Evolutionary conservation across 2,888 invertebrate genomes (phyloP).

Genomic region (Campoletis raptor): DNA sequence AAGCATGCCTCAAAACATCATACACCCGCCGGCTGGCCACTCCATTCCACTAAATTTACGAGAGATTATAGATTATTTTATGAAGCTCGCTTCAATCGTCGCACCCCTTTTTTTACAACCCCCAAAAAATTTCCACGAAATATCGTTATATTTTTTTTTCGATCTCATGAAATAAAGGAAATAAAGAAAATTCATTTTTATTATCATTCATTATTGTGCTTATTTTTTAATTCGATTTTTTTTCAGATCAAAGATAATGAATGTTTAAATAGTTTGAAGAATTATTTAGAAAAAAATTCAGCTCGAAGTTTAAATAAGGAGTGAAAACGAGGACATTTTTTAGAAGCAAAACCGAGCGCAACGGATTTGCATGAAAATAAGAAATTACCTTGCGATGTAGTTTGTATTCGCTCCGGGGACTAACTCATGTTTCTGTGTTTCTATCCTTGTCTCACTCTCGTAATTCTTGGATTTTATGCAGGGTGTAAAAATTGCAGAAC

Average conservation of each 20-base stretch:
- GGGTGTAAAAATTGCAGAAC: conserved; percentile 42
- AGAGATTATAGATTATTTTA: conserved; percentile 57
- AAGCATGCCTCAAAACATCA: neutral
- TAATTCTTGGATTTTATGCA: conserved; percentile 7
- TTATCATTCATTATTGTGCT: neutral
- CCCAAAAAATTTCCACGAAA: conserved; percentile 8
- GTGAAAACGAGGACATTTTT: conserved; percentile 48
- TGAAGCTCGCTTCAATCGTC: conserved; percentile 41
- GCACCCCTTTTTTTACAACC: conserved; percentile 50
- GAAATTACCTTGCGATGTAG: conserved; percentile 42
- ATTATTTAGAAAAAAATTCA: no score
- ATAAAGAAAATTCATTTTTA: neutral
- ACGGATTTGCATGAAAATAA: conserved; percentile 62
- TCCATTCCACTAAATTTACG: conserved; percentile 23
- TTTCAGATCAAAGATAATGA: no score
- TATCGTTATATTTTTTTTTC: neutral
- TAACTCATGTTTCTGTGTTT: neutral
- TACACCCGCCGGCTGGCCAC: conserved; percentile 59
- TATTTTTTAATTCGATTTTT: neutral
- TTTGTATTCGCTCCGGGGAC: neutral
- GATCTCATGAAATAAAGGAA: neutral
- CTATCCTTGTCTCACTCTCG: neutral
- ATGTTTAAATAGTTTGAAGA: no score
- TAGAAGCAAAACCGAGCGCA: conserved; percentile 31
- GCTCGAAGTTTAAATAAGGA: no score